Conservation (phyloP, 2,888 invertebrate species). For the Oscheius sp. region DNA sequence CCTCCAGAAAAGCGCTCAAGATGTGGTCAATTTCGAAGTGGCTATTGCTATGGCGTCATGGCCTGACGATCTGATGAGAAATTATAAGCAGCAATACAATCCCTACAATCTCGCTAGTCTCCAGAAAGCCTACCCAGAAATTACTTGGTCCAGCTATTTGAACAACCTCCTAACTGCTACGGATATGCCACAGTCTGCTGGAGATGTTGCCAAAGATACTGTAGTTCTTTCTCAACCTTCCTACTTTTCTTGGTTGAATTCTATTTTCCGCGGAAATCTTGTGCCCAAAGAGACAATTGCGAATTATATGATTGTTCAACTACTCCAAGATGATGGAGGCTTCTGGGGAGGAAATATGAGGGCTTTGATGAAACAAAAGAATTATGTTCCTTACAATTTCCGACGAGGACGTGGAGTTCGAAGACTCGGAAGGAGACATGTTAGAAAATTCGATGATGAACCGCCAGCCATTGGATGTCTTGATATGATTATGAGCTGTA, state of each 20-base stretch:
- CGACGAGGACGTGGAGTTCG: conserved; percentile 41
- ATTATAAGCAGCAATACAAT: conserved; percentile 64
- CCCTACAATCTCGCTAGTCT: conserved; percentile 48
- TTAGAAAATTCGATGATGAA: conserved; percentile 37
- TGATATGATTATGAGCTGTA: conserved; percentile 48
- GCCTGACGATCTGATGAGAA: conserved; percentile 56
- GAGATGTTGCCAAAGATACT: too few species aligned
- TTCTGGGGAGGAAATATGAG: conserved; percentile 37
- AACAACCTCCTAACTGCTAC: conserved; percentile 39
- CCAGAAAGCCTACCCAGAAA: conserved; percentile 39
- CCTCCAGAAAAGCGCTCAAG: conserved; percentile 3
- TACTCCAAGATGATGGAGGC: conserved; percentile 36
- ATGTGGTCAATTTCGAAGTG: conserved; percentile 39
- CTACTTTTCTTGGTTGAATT: conserved; percentile 60
- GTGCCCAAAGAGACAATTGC: conserved; percentile 41
- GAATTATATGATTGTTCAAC: conserved; percentile 56
- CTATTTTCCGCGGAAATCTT: conserved; percentile 44
- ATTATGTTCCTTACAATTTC: conserved; percentile 46
- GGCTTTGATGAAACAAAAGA: conserved; percentile 27
- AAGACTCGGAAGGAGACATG: conserved; percentile 39
- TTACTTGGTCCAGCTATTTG: conserved; percentile 52
- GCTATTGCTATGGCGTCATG: conserved; percentile 55
- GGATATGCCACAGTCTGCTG: conserved; percentile 25
- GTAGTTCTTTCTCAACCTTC: conserved; percentile 57
- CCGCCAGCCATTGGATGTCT: conserved; percentile 43